These are phyloP conservation scores for Asobara japonica DNA, from an alignment of 1,140 invertebrate species.

Conservation along the genomic window DNA sequence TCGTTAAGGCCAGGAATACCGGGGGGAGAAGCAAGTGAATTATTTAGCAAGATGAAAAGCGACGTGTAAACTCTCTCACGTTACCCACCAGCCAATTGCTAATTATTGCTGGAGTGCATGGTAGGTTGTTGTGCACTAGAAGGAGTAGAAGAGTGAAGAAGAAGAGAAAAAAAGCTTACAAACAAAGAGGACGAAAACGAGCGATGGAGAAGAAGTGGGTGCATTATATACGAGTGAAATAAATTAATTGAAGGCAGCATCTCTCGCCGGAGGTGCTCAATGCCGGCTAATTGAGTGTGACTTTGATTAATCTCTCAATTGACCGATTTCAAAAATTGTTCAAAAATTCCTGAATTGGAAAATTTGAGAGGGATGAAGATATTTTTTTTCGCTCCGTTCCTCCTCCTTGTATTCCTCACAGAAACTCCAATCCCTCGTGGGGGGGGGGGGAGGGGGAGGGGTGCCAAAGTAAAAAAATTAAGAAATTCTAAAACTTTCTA, in stretches of 20 bases:
- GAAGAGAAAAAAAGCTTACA: background rate
- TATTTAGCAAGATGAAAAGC: background rate
- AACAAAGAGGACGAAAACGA: constrained; percentile 24
- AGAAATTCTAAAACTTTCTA: too few relatives aligned
- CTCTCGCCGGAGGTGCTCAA: constrained; percentile 44
- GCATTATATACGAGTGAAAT: constrained; percentile 40
- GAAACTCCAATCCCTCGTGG: too few relatives aligned
- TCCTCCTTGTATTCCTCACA: too few relatives aligned
- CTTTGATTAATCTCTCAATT: constrained; percentile 52
- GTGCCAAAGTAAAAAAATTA: too few relatives aligned
- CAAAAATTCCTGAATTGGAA: too few relatives aligned
- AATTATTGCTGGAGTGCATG: constrained; percentile 7
- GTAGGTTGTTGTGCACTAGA: background rate
- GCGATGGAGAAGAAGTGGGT: constrained; percentile 21
- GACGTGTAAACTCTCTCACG: constrained; percentile 16
- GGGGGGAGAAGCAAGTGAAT: background rate
- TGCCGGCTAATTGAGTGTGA: constrained; percentile 51
- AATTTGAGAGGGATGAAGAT: too few relatives aligned
- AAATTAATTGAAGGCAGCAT: constrained; percentile 47
- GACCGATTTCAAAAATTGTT: constrained; percentile 31
- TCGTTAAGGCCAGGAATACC: background rate
- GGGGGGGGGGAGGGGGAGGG: too few relatives aligned
- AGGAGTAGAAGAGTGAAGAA: background rate
- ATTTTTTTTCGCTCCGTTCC: too few relatives aligned
- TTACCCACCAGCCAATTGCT: constrained; percentile 6